Conservation (phyloP, 2,888 invertebrate genomes). For the Pterostichus madidus region DNA sequence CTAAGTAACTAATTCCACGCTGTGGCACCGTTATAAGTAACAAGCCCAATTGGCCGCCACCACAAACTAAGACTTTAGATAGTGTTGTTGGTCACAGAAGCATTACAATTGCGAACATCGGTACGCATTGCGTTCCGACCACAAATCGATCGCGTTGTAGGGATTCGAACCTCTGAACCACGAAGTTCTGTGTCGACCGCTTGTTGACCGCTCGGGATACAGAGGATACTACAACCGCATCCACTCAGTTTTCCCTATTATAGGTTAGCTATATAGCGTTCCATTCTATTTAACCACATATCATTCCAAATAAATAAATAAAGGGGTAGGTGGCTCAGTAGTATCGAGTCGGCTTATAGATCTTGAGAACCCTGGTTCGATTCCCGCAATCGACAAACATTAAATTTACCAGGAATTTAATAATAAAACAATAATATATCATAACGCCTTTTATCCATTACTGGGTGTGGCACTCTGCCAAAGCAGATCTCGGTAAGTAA, state of each 20-base stretch:
- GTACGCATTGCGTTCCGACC: constrained; percentile 42
- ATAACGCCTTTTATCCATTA: too few species aligned
- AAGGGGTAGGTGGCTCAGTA: too few species aligned
- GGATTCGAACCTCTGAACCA: constrained; percentile 23
- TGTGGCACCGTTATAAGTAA: constrained; percentile 25
- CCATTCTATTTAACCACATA: too few species aligned
- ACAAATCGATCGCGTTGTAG: constrained; percentile 30
- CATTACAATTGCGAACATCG: constrained; percentile 42
- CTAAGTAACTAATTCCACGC: constrained; percentile 27
- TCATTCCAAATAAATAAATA: too few species aligned
- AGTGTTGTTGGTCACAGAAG: constrained; percentile 10
- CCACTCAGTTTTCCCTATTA: neutral
- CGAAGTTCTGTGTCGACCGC: constrained; percentile 10
- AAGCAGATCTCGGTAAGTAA: too few species aligned
- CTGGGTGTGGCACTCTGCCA: too few species aligned
- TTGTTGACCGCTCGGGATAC: neutral
- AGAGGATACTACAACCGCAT: constrained; percentile 4
- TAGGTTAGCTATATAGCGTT: too few species aligned
- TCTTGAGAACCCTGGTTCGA: too few species aligned
- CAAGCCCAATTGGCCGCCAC: constrained; percentile 20
- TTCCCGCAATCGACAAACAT: too few species aligned
- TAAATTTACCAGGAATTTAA: too few species aligned
- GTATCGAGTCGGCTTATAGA: too few species aligned
- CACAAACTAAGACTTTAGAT: constrained; percentile 21
- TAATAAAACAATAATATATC: too few species aligned